These are phyloP conservation scores for Calosoma granatense DNA, from an alignment of 1,140 invertebrate species.

Conservation along the genomic window DNA sequence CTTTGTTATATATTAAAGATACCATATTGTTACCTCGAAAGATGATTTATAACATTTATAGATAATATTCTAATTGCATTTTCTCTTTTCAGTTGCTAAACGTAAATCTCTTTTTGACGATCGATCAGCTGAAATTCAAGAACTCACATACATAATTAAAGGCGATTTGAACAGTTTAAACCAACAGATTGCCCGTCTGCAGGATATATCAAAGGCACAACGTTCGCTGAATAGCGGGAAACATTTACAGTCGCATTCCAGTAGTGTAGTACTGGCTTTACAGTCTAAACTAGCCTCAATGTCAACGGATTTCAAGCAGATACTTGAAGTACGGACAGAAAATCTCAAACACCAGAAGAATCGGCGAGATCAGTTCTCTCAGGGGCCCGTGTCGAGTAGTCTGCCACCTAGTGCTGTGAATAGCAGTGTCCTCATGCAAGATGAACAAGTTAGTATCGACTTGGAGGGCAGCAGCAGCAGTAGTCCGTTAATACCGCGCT, in stretches of 20 bases:
- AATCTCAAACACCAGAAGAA: conserved; percentile 94
- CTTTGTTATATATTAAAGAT: no score
- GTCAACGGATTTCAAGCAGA: conserved; percentile 94
- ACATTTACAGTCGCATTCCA: conserved; percentile 90
- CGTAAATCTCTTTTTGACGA: conserved; percentile 96
- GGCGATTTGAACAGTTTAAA: conserved; percentile 91
- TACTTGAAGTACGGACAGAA: conserved; percentile 79
- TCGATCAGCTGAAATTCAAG: conserved; percentile 89
- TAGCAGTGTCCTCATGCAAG: conserved; percentile 38
- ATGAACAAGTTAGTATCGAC: conserved; percentile 68
- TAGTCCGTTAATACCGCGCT: conserved; percentile 36
- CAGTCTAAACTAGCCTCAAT: conserved; percentile 94
- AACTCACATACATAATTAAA: conserved; percentile 96
- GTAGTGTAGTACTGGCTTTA: conserved; percentile 85
- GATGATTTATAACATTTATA: no score
- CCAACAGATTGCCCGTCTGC: conserved; percentile 85
- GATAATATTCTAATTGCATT: conserved; percentile 14
- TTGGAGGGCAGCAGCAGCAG: conserved; percentile 42
- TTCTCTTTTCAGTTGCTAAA: conserved; percentile 77
- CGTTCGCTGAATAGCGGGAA: conserved; percentile 51
- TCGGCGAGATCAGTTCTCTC: conserved; percentile 89
- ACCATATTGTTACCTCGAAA: no score
- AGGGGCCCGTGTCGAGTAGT: conserved; percentile 55
- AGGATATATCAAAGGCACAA: conserved; percentile 65
- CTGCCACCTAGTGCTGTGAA: conserved; percentile 61